Conservation (phyloP, 53 echinoderm and acorn worm genomes). For the Paracentrotus lividus region DNA sequence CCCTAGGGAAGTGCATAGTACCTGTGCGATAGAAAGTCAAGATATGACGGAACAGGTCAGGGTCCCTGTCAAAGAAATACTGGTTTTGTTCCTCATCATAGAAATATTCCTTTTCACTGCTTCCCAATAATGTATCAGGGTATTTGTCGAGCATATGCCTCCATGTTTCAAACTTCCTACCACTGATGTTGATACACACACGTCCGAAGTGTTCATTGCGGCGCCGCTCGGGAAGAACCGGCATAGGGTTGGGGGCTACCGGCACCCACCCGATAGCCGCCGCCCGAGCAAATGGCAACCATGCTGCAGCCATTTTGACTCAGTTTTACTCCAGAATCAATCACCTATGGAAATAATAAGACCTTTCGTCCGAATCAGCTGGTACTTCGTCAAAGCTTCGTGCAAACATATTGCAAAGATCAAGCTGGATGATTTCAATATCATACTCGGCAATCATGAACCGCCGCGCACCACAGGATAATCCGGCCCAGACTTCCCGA, state of each 20-base stretch:
- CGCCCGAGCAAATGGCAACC: conserved; percentile 99
- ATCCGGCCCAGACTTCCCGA: conserved; percentile 61
- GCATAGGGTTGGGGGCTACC: conserved; percentile 94
- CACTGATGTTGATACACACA: conserved; percentile 94
- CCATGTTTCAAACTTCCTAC: conserved; percentile 97
- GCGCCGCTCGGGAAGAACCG: conserved; percentile 82
- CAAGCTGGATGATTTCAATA: conserved; percentile 38
- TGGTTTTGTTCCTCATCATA: conserved; percentile 93
- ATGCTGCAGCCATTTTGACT: conserved; percentile 93
- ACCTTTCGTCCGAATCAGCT: not conserved
- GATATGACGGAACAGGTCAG: conserved; percentile 95
- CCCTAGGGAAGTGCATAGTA: conserved; percentile 94
- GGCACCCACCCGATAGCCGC: conserved; percentile 99
- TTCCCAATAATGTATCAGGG: conserved; percentile 96
- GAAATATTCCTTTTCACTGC: conserved; percentile 98
- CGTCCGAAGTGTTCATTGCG: conserved; percentile 75
- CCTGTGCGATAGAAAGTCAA: conserved; percentile 98
- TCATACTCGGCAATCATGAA: conserved; percentile 7
- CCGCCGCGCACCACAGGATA: conserved; percentile 40
- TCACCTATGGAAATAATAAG: conserved; percentile 62
- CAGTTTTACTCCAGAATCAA: conserved; percentile 31
- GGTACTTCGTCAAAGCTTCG: not conserved
- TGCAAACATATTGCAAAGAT: conserved; percentile 56
- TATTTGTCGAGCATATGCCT: conserved; percentile 98
- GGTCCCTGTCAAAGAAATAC: conserved; percentile 98